Percentiles rank a stretch among this genome's conserved stretches.
phyloP scores from a whole-genome alignment of 2,113 vertebrate genomes.

The Aptenodytes patagonicus region DNA sequence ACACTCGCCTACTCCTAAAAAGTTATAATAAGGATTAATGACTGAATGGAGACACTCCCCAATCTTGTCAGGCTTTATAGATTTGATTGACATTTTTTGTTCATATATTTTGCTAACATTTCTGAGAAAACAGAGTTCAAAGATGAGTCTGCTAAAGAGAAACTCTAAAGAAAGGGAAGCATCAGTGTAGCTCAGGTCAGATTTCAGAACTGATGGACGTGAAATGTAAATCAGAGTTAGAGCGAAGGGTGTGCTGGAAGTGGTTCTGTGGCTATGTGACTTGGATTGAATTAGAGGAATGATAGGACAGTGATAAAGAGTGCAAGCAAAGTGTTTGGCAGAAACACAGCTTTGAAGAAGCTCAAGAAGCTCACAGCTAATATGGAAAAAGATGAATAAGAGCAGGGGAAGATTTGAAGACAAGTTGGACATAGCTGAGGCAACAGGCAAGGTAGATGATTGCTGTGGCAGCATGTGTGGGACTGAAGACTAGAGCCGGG shows the following conservation, averaged over 20 bases:
- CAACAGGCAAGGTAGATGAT: neutral
- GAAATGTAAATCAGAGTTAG: neutral
- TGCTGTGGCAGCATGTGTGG: neutral
- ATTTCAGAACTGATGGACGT: neutral
- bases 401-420: neutral
- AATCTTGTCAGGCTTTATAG: neutral
- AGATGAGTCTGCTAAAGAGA: neutral
- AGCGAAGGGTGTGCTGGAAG: neutral
- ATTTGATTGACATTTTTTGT: neutral
- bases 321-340: neutral
- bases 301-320: neutral
- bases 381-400: neutral
- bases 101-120: neutral
- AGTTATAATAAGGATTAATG: neutral
- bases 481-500: neutral
- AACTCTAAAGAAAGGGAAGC: neutral
- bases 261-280: neutral
- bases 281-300: neutral
- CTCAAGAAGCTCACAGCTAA: neutral
- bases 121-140: neutral
- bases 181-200: neutral
- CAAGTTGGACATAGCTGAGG: neutral
- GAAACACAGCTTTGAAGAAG: neutral
- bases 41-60: neutral
- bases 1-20: neutral